Base-by-base conservation (phyloP, 1,140 invertebrate genomes). In the Eulimnadia texana region DNA sequence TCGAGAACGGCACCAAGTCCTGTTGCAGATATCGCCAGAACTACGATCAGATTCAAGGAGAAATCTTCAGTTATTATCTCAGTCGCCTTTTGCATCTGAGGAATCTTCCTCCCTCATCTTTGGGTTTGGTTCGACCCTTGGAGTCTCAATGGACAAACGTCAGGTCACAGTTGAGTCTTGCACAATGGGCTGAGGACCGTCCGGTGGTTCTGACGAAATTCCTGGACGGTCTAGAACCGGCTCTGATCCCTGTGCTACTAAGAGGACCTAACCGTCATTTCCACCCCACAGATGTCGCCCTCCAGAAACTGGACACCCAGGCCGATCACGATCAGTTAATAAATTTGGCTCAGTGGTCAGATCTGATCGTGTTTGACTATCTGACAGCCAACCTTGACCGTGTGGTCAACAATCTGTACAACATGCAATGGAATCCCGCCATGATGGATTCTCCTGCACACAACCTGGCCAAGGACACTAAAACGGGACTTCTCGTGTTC, bases 391-490 rank as follows among this genome's bases (percentile, higher is more conserved):
- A 92, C 76, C 75, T 91, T 67, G 88, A 92, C 74, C 78, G 89
- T 52, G 83, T 91, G 65, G 86, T 91, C 10, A 92, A 91, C 73
- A 91, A 91, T 74, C 73, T 91, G 68, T 90, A 88, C 71, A 93
- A 93, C 73, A 82, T 82, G 67, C 87, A 90, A 72, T 93, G 89
- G 89, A 91, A 93, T 74, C 78, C 82, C 3, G 82, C 85, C 65
- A 91, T 91, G 71, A 90, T 93, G 88, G 82, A 85, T 64, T 84
- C 84, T 22, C 88, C 89, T 6, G 85, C 87, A 1, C 89, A 93
- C 70, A 93, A 93, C 74, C 73, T 92, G 22, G 86, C 85, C 1
- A 79, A 79, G 65, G 81, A 82, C 67, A 73, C 79, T 50, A 74
- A 80, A 54, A 81, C 79, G 29, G 83, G 87, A 28, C 74, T 87